Evolutionary conservation across 2,797 vertebrate species (phyloP), one percentile per base, ranked within the genome.

Genomic region (Melanotaenia boesemani): DNA sequence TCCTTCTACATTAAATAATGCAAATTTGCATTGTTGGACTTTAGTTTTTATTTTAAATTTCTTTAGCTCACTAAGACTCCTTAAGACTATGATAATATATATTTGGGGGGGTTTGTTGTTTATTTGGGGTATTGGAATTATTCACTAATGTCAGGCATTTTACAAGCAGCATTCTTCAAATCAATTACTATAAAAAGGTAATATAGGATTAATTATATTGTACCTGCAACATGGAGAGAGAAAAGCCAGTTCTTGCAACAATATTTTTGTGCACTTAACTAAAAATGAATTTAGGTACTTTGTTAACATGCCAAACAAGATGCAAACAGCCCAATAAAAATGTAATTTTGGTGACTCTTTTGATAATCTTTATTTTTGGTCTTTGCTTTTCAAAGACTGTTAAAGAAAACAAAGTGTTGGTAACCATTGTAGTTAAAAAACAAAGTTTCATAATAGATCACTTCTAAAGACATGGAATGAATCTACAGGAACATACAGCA

Each of bases 401-500:
- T 26, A 41, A 26, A 48, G 4, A 48, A 9, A 50, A 30, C 20
- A 39, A 1, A 63, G 4, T 24, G 55, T 37, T 69, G 16, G 11
- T 12, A 58, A 3, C 64, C 56, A 4, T 54, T 46, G 22, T 44
- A 22, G 36, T 50, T 9, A 72, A 65, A 18, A 22, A 28, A 60
- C 30, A 5, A 9, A 1, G 2, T 37, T 55, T 24, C n/a, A 1
- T 64, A 67, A 67, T 64, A 39, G 39, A 30, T 7, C 64, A 65
- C 70, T 37, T 62, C 62, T 30, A 60, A 63, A 70, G 1, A 1
- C n/a, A 48, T 28, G 24, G 20, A 67, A 58, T 22, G 2, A 52
- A 74, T 72, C 41, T 16, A 41, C 15, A 48, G 28, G 30, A 50
- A 39, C 55, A 2, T 16, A 48, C n/a, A 1, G 11, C 13, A 22